phyloP scores from a whole-genome alignment of 2,888 invertebrate species.

The Lasioglossum morio region DNA sequence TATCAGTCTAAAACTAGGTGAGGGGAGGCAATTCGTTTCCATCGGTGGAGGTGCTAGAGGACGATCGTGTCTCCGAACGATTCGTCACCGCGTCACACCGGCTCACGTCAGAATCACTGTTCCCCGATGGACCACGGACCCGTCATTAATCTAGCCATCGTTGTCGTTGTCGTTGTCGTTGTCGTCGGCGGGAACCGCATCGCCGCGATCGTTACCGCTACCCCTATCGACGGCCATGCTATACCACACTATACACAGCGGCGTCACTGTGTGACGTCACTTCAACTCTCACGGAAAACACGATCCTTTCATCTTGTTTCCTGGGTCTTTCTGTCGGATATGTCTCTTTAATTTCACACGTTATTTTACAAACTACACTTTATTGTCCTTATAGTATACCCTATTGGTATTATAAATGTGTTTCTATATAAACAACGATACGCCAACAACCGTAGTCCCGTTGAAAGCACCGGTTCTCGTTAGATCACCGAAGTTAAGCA shows the following conservation, averaged over 20 bases:
- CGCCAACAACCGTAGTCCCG: no score
- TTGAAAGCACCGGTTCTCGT: no score
- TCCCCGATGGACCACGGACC: conserved; percentile 38
- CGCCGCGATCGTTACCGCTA: conserved; percentile 39
- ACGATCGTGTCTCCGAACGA: conserved; percentile 41
- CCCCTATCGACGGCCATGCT: conserved; percentile 17
- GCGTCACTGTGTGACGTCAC: background rate
- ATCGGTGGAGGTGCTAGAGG: conserved; percentile 37
- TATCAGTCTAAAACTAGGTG: conserved; percentile 51
- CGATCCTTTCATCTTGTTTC: no score
- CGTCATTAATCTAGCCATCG: conserved; percentile 61
- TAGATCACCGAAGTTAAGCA: no score
- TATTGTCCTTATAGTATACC: no score
- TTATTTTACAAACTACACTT: no score
- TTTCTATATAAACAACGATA: no score
- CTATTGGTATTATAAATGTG: no score
- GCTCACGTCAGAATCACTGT: conserved; percentile 67
- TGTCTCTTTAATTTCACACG: no score
- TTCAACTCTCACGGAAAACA: conserved; percentile 33
- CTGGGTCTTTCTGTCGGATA: no score
- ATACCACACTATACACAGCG: background rate
- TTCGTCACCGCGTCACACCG: conserved; percentile 66
- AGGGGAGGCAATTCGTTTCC: conserved; percentile 46
- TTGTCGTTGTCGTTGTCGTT: conserved; percentile 53
- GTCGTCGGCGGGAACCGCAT: conserved; percentile 32